Evolutionary conservation across 2,888 invertebrate species (phyloP), one percentile per base, ranked within the genome.

Genomic region (Leucophora obtusa): DNA sequence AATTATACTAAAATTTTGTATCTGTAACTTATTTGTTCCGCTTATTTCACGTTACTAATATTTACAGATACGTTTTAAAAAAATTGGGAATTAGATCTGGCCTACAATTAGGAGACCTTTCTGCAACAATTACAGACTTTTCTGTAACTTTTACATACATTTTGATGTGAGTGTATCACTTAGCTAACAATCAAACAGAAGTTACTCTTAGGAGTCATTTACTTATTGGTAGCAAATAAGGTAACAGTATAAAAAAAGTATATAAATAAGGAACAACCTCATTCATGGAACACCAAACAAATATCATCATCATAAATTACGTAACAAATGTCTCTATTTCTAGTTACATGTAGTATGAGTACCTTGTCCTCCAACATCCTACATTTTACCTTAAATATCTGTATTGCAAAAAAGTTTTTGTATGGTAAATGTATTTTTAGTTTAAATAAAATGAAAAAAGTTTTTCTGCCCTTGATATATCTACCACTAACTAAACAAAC

Each of bases 221-320:
- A 70, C 65, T 81, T 73, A 76, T 73, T 81, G 73, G 56, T 69
- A 76, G 68, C 66, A 68, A 43, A 68, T 66, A 73, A 63, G 58
- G 28, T 7, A 28, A 28, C 28, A 28, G 7, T 7, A 21, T 2
- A n/a, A 66, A n/a, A 38, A 17, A 51, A 47, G 56, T 56, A 35
- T 47, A 33, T 51, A 50, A 66, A 54, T 68, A 54, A 68, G 58
- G 58, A 71, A 68, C 66, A 54, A 80, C 53, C 54, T 56, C 56
- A 77, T 79, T 75, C 66, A 60, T 56, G 66, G 56, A 69, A 76
- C 69, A 73, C 59, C 73, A 47, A 77, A 58, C 73, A 81, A 77
- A 81, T 62, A 74, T 24, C 77, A 77, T 77, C 73, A 77, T 56
- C 77, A 77, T 81, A 81, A 81, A 81, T 81, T 70, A 66, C 73